Conservation (phyloP, 2,113 vertebrate genomes). For the Sylvia atricapilla region DNA sequence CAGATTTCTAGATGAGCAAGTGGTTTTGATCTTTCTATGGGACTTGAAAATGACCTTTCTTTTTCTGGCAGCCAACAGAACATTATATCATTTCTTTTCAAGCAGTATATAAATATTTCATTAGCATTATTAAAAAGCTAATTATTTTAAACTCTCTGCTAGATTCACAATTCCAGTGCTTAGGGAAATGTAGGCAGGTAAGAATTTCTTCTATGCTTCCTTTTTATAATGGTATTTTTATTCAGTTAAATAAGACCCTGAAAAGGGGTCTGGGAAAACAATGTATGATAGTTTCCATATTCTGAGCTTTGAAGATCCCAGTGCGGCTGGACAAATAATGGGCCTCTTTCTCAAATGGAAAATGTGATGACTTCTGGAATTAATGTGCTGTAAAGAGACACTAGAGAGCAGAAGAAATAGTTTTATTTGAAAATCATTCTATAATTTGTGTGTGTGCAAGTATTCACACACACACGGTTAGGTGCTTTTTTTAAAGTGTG, state of each 20-base stretch:
- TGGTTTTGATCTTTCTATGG: not conserved
- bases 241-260: not conserved
- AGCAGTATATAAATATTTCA: not conserved
- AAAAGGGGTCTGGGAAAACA: slow-evolving; percentile 19
- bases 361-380: slow-evolving; percentile 26
- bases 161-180: not conserved
- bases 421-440: not conserved
- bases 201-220: not conserved
- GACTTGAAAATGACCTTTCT: not conserved
- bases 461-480: not conserved
- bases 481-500: not conserved
- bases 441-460: not conserved
- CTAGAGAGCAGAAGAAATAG: not conserved
- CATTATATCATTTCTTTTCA: not conserved
- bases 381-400: not conserved
- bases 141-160: not conserved
- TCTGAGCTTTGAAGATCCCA: slow-evolving; percentile 1
- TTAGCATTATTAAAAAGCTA: not conserved
- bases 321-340: not conserved
- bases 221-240: not conserved
- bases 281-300: slow-evolving; percentile 12
- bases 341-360: slow-evolving; percentile 35
- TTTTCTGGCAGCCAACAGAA: not conserved
- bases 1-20: not conserved
- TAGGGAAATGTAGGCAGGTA: not conserved